phyloP scores from a whole-genome alignment of 2,113 vertebrate genomes.

The Psammodynastes pulverulentus region DNA sequence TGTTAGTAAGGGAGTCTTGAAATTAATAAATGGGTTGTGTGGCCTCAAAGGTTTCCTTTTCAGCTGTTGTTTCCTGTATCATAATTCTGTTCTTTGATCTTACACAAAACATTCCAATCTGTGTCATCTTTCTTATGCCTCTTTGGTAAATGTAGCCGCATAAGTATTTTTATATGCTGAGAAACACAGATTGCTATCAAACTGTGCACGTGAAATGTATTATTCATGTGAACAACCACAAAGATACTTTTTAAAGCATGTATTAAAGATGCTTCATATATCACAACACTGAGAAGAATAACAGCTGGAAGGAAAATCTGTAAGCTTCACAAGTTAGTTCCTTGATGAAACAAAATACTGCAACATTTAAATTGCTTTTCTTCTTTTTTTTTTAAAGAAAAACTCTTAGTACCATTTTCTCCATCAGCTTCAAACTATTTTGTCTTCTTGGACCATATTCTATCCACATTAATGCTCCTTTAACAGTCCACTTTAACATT shows the following conservation, averaged over 20 bases:
- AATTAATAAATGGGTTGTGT: constrained; percentile 63
- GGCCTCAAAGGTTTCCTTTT: constrained; percentile 58
- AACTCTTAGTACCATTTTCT: neutral
- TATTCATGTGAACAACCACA: constrained; percentile 56
- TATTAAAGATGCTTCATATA: constrained; percentile 50
- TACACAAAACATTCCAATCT: constrained; percentile 55
- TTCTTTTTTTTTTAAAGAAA: neutral
- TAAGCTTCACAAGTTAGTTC: neutral
- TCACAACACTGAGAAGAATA: constrained; percentile 43
- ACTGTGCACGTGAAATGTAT: constrained; percentile 52
- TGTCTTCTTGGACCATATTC: neutral
- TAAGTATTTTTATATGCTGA: constrained; percentile 70
- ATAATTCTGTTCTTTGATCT: constrained; percentile 76
- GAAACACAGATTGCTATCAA: constrained; percentile 69
- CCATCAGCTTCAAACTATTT: neutral
- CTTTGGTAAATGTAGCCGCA: constrained; percentile 65
- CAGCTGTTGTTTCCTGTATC: constrained; percentile 66
- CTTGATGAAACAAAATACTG: neutral
- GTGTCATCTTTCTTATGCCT: constrained; percentile 59
- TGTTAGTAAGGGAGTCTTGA: constrained; percentile 36
- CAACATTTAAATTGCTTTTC: neutral
- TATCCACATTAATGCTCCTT: neutral
- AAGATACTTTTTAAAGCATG: constrained; percentile 61
- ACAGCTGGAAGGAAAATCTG: constrained; percentile 29
- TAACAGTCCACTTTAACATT: neutral